phyloP scores from a whole-genome alignment of 2,888 invertebrate species.

The Drymonia ruficornis region DNA sequence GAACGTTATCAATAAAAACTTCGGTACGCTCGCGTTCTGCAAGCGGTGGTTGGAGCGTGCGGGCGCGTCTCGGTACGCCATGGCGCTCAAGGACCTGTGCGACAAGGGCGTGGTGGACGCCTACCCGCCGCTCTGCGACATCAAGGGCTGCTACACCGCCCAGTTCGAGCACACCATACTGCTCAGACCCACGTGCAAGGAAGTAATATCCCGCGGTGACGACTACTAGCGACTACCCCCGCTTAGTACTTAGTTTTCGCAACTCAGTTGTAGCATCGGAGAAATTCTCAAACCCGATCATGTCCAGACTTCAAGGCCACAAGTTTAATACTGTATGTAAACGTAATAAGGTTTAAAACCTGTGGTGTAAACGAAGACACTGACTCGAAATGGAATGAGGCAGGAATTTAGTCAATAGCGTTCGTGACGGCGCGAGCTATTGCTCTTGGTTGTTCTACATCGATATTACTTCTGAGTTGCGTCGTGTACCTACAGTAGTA shows the following conservation, averaged over 20 bases:
- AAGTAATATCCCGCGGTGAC: constrained; percentile 97
- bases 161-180: constrained; percentile 99
- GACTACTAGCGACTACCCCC: constrained; percentile 89
- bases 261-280: constrained; percentile 2
- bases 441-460: not conserved
- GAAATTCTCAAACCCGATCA: not conserved
- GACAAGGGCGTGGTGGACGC: constrained; percentile 99
- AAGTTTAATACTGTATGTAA: not conserved
- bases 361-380: no score
- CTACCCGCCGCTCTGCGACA: constrained; percentile 99
- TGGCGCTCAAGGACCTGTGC: constrained; percentile 99
- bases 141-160: constrained; percentile 99
- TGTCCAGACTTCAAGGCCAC: no score
- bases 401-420: not conserved
- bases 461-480: not conserved
- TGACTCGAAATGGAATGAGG: not conserved
- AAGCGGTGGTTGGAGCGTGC: constrained; percentile 99
- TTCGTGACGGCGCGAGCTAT: not conserved
- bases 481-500: not conserved
- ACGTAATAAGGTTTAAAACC: not conserved
- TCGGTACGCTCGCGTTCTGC: constrained; percentile 99
- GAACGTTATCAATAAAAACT: constrained; percentile 97
- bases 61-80: constrained; percentile 98
- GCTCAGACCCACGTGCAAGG: constrained; percentile 98
- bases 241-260: constrained; percentile 4